These are phyloP conservation scores for Protodeltote pygarga DNA, from an alignment of 2,888 invertebrate species.

Conservation along the genomic window DNA sequence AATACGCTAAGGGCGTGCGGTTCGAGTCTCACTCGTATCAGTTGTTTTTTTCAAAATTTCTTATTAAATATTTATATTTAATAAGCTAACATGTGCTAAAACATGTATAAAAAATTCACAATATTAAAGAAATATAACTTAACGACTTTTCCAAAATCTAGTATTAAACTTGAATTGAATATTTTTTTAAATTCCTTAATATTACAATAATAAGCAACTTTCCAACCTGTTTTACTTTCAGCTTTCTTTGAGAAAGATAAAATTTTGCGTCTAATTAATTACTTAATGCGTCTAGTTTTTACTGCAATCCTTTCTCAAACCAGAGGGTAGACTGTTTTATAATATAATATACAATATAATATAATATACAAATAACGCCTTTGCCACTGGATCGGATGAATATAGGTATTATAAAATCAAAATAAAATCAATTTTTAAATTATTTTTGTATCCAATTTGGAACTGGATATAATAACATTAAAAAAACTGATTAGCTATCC, in stretches of 20 bases:
- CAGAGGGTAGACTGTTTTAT: conserved; percentile 37
- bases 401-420: not conserved
- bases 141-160: conserved; percentile 13
- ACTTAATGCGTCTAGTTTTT: conserved; percentile 27
- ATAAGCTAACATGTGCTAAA: too few relatives aligned
- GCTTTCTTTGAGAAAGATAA: conserved; percentile 51
- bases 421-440: too few relatives aligned
- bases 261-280: conserved; percentile 16
- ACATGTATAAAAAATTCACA: too few relatives aligned
- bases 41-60: too few relatives aligned
- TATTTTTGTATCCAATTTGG: too few relatives aligned
- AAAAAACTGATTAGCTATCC: too few relatives aligned
- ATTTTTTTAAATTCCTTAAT: conserved; percentile 32
- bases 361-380: conserved; percentile 15
- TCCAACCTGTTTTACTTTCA: conserved; percentile 32
- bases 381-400: conserved; percentile 3
- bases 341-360: conserved; percentile 6
- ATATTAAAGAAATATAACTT: conserved; percentile 10
- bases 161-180: conserved; percentile 22
- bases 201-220: conserved; percentile 32
- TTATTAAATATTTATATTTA: conserved; percentile 7
- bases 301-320: conserved; percentile 27
- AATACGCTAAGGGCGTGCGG: too few relatives aligned
- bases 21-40: too few relatives aligned
- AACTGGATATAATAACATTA: not conserved